Base-by-base conservation (phyloP, 2,113 vertebrate genomes). In the Epinephelus cyanopodus region DNA sequence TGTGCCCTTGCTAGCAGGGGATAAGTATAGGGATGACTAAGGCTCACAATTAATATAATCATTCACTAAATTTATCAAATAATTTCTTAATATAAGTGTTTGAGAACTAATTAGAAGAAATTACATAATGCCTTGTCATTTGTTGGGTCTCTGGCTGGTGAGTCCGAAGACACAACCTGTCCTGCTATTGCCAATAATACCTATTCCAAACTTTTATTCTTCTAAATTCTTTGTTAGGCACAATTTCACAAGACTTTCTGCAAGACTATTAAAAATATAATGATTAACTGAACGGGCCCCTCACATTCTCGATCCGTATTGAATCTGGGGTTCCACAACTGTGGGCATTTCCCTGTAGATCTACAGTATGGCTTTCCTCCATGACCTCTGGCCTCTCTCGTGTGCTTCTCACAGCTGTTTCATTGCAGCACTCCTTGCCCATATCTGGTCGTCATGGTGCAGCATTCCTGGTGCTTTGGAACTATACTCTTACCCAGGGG, bases 401-500 rank as follows among this genome's bases (percentile, higher is more conserved):
- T 80, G 50, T 66, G 67, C 68, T 68, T 50, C 57, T 74, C 37
- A 54, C 90, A 89, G 78, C 87, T 82, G 90, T 85, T 88, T 87
- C 37, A 52, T 56, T 0, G 5, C 73, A 79, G 21, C 5, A 45
- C 45, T 27, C 77, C 23, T 23, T 81, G 68, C 23, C 84, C 80
- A 81, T 86, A 81, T 86, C 57, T 84, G 77, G 65, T 60, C 39
- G 27, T 73, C 61, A 77, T 25, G 13, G 23, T 57, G 14, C 70
- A 52, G 37, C 50, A 81, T 62, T 77, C 48, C 18, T 54, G 15
- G 14, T 54, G 56, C 42, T 80, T 62, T 77, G 67, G 61, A 67
- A 78, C 10, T 23, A 25, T 19, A 39, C 42, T 2, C 21, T 47
- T 63, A 48, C 47, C 47, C 33, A 37, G 33, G 33, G 33, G 33